Evolutionary conservation across 1,140 invertebrate species (phyloP), one percentile per base, ranked within the genome.

Genomic region (Pissodes strobi): DNA sequence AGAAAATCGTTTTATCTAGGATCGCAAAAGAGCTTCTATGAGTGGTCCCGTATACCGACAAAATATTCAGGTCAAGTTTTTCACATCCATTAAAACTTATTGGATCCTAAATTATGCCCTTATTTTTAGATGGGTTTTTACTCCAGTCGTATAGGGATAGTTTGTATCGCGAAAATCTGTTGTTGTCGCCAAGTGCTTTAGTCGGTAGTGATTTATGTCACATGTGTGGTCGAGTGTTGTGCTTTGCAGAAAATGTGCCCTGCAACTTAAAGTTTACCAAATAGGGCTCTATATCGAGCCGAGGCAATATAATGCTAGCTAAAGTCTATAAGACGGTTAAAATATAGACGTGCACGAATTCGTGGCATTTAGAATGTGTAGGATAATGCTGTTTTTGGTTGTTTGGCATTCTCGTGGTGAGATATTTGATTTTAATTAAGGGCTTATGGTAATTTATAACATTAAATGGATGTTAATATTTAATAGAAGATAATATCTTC

Each of bases 141-240:
- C 56, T 56, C 41, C 55, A 64, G 55, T 57, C 49, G 55, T 67
- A 58, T 61, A 62, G 55, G 59, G 67, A 62, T 67, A 71, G 69
- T 69, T 71, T 71, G 69, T 71, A 69, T 71, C 69, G 69, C 56
- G 55, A 60, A 69, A 69, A 71, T 71, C 69, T 71, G 69, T 48
- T 67, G 64, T 71, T 71, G 69, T 71, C 69, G 68, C 59, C 67
- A 64, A 71, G 64, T 67, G 60, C 67, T 57, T 67, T 67, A 67
- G 59, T 57, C 53, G 48, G 34, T 61, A 27, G 52, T 71, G 69
- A 71, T 71, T 71, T 71, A 71, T 71, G 58, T 67, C 53, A 55
- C 64, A 67, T 71, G 52, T 71, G 69, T 67, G 69, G 69, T 69
- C 69, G 69, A 70, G 67, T 69, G 67, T 68, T 63, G 49, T 51